A percentile compares a stretch with the other conserved stretches of the same genome.
phyloP scores from a whole-genome alignment of 2,888 invertebrate species.

The Cloeon dipterum region DNA sequence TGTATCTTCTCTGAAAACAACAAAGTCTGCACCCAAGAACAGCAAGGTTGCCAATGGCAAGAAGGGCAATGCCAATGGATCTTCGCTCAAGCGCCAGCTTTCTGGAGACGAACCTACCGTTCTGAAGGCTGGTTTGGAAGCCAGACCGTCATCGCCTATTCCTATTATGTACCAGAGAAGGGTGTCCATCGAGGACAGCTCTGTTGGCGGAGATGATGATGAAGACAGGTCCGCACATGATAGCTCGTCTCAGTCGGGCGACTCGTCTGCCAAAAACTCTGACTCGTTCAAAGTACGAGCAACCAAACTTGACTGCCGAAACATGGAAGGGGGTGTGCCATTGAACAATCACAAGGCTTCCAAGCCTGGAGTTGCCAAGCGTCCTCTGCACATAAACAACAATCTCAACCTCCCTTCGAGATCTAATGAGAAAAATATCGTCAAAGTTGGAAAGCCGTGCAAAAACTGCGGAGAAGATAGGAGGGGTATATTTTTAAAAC shows the following conservation, averaged over 20 bases:
- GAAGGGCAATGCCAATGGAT: neutral
- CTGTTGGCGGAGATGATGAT: neutral
- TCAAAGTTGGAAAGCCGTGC: constrained; percentile 7
- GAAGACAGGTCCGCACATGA: neutral
- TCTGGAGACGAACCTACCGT: neutral
- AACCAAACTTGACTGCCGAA: neutral
- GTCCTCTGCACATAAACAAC: constrained; percentile 14
- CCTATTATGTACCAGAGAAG: constrained; percentile 20
- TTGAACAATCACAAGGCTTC: constrained; percentile 19
- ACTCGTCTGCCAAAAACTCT: neutral
- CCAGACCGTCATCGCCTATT: neutral
- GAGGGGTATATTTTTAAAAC: constrained; percentile 6
- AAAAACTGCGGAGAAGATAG: constrained; percentile 8
- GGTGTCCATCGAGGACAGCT: constrained; percentile 29
- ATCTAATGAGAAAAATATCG: constrained; percentile 9
- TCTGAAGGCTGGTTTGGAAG: constrained; percentile 2
- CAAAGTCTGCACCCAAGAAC: neutral
- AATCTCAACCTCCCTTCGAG: constrained; percentile 8
- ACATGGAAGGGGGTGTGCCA: constrained; percentile 6
- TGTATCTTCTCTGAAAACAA: neutral
- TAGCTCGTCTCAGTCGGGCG: neutral
- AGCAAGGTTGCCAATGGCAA: neutral
- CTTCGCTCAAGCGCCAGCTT: constrained; percentile 1
- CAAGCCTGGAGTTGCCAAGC: constrained; percentile 13
- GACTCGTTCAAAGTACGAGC: neutral